These are phyloP conservation scores for Drosophila mayaguana DNA, from an alignment of 2,888 invertebrate genomes.

Conservation along the genomic window DNA sequence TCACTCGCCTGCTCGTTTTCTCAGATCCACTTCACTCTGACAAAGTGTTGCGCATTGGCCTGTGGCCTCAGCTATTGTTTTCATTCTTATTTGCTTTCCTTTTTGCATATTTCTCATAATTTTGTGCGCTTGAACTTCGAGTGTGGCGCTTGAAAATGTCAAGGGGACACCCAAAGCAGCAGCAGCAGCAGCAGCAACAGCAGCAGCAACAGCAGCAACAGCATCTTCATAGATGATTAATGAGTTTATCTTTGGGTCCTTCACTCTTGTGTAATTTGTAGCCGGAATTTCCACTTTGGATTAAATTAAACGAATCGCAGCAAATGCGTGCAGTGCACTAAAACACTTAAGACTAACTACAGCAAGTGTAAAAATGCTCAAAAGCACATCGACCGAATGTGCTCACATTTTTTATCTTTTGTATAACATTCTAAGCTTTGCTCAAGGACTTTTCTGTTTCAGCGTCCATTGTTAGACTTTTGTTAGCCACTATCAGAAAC, in stretches of 20 bases:
- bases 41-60: slow-evolving; percentile 30
- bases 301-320: slow-evolving; percentile 35
- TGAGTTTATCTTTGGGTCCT: slow-evolving; percentile 46
- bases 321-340: slow-evolving; percentile 15
- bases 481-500: not conserved
- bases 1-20: slow-evolving; percentile 9
- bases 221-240: slow-evolving; percentile 40
- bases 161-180: slow-evolving; percentile 30
- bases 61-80: slow-evolving; percentile 26
- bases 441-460: not conserved
- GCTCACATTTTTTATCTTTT: slow-evolving; percentile 2
- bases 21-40: slow-evolving; percentile 12
- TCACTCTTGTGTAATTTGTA: slow-evolving; percentile 33
- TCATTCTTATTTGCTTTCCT: slow-evolving; percentile 8
- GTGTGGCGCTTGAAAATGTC: slow-evolving; percentile 49
- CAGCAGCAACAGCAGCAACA: slow-evolving; percentile 8
- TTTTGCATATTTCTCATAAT: slow-evolving; percentile 56
- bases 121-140: slow-evolving; percentile 47
- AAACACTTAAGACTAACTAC: slow-evolving; percentile 6
- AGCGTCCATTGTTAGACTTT: not conserved
- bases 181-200: slow-evolving; percentile 1
- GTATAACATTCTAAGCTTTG: not conserved
- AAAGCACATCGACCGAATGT: not conserved
- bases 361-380: not conserved
- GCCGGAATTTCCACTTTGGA: slow-evolving; percentile 27